Base-by-base conservation (phyloP, 1,140 invertebrate genomes). In the Hylyphantes graminicola region DNA sequence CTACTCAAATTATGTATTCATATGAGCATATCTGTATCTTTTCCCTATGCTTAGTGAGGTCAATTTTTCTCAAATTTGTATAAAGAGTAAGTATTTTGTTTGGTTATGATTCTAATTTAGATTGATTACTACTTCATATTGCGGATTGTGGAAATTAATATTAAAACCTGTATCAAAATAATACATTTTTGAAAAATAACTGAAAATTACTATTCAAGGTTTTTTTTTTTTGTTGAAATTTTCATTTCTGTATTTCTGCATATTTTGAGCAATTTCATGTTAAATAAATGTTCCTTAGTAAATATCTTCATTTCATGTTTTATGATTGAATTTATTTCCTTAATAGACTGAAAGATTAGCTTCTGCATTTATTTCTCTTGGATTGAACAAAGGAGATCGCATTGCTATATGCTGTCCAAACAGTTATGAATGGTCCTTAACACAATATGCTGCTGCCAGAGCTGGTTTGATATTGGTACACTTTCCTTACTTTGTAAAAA, bases 361-460 rank as follows among this genome's bases (percentile, higher is more conserved):
- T 4, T 94, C 94, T 15, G 95, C 95, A 1, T 90, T 99, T 0
- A 88, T 93, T 61, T 92, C 92, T 48, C 88, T 97, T 12, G 96
- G 96, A 0, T 88, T 98, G 12, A 88, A 93, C 83, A 92, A 90
- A 72, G 96, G 96, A 0, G 97, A 99, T 59, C 89, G 94, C 10
- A 87, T 99, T 5, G 97, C 94, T 0, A 91, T 99, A 12, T 98
- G 95, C 95, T 93, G 94, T 0, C 96, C 96, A 0, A 99, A 98
- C 90, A 91, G 92, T 48, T 88, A 93, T 10, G 93, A 95, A 87
- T 99, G 97, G 96, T 91, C 95, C 6, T 87, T 97, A 0, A 91
- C 93, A 0, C 92, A 94, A 87, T 91, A 96, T 85, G 97, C 94
- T 0, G 93, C 94, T 7, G 93, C 94, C 0, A 93, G 96, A 86